These are phyloP conservation scores for Phragmatobia fuliginosa DNA, from an alignment of 2,888 invertebrate species.

Conservation along the genomic window DNA sequence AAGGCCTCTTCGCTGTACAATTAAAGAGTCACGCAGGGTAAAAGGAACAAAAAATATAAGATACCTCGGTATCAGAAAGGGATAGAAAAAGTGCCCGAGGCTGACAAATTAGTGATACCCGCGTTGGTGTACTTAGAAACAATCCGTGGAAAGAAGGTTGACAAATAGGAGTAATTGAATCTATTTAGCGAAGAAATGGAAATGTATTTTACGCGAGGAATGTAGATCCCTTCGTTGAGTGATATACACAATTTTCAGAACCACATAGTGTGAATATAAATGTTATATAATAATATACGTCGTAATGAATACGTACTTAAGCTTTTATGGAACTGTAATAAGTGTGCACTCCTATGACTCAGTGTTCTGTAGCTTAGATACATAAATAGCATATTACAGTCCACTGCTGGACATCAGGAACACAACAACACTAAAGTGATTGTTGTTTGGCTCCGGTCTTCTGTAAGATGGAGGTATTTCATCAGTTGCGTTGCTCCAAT, in stretches of 20 bases:
- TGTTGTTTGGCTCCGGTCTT: no score
- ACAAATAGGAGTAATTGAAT: conserved; percentile 53
- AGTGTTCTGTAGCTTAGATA: not conserved
- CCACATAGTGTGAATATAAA: not conserved
- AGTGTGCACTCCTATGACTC: not conserved
- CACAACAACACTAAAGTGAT: no score
- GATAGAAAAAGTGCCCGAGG: conserved; percentile 34
- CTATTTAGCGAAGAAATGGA: conserved; percentile 20
- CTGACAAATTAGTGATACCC: conserved; percentile 42
- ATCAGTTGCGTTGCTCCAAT: no score
- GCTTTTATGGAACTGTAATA: conserved; percentile 13
- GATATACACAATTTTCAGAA: conserved; percentile 3
- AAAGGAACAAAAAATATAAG: conserved; percentile 30
- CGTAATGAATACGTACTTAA: conserved; percentile 12
- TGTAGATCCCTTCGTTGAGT: not conserved
- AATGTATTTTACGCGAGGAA: conserved; percentile 31
- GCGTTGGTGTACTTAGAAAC: conserved; percentile 41
- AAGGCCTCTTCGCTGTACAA: conserved; percentile 41
- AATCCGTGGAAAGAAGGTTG: conserved; percentile 44
- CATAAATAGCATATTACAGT: no score
- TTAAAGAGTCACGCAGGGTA: conserved; percentile 43
- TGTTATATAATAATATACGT: conserved; percentile 19
- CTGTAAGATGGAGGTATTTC: no score
- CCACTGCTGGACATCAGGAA: no score
- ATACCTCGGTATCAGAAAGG: conserved; percentile 25